These are phyloP conservation scores for Pygathrix nemaeus DNA, from an alignment of 2,113 vertebrate species.

Conservation along the genomic window DNA sequence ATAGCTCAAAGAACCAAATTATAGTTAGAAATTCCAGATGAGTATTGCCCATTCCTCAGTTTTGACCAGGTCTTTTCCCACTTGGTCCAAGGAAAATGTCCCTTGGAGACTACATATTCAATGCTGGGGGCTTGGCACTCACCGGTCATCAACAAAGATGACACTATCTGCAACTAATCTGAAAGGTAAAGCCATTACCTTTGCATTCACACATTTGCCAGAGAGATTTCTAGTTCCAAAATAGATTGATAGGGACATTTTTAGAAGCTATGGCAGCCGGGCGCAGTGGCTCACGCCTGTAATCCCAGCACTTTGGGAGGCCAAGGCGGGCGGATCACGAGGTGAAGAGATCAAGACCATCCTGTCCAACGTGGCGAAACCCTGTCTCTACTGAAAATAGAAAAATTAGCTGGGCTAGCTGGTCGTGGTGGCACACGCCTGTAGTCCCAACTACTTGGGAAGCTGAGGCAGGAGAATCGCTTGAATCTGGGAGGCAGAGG, in stretches of 20 bases:
- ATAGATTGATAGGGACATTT: neutral
- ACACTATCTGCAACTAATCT: neutral
- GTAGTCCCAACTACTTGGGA: too few relatives aligned
- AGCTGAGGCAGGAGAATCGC: too few relatives aligned
- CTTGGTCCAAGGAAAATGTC: neutral
- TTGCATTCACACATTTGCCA: neutral
- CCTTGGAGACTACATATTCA: neutral
- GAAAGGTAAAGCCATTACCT: neutral
- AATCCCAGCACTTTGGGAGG: too few relatives aligned
- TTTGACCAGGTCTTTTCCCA: neutral
- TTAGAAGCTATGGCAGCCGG: neutral
- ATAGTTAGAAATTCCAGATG: neutral
- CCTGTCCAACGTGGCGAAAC: too few relatives aligned
- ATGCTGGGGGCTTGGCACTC: neutral
- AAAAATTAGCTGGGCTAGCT: too few relatives aligned
- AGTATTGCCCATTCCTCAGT: neutral
- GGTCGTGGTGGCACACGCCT: too few relatives aligned
- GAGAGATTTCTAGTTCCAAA: neutral
- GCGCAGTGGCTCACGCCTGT: too few relatives aligned
- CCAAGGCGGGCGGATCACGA: too few relatives aligned
- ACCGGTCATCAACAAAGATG: neutral
- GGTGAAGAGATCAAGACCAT: too few relatives aligned
- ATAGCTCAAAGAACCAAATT: neutral
- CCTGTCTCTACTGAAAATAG: too few relatives aligned
- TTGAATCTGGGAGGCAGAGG: too few relatives aligned